Evolutionary conservation across 2,113 vertebrate species (phyloP), one percentile per base, ranked within the genome.

Genomic region (Synchiropus splendidus): DNA sequence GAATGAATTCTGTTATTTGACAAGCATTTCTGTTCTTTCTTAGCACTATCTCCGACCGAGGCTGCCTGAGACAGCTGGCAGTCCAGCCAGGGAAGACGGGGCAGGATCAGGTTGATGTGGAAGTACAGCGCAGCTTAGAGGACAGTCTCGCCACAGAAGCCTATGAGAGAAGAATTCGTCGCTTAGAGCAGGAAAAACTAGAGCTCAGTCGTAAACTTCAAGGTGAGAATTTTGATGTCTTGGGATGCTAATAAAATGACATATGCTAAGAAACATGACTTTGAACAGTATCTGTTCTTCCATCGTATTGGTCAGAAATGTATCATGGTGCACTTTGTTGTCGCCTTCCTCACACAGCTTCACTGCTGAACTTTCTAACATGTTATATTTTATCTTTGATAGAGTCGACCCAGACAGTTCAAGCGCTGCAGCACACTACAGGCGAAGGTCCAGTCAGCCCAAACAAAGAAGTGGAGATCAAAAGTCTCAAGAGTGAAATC

Each of bases 141-240:
- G 92, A 97, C 51, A 96, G 87, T 67, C 81, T 99, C 72, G 93
- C 92, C 14, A 88, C 90, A 0, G 95, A 99, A 74, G 95, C 93
- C 39, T 99, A 98, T 30, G 95, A 99, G 72, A 87, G 95, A 54
- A 88, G 94, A 73, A 94, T 98, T 69, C 87, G 89, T 14, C 89
- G 92, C 5, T 83, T 99, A 41, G 95, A 99, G 56, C 93, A 98
- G 67, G 93, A 98, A 64, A 99, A 97, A 57, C 67, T 90, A 44
- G 94, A 99, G 77, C 90, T 98, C 36, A 89, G 86, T 73, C 89
- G 94, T 69, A 98, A 99, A 61, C 83, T 99, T 47, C 93, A 96
- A 85, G 95, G 95, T 99, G 79, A 51, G 43, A 4, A 4, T 4
- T 8, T 27, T 10, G 12, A 16, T 37, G 4, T 37, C 14, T 36